Conservation (phyloP, 1,140 invertebrate species). For the Aleiodes sp. region DNA sequence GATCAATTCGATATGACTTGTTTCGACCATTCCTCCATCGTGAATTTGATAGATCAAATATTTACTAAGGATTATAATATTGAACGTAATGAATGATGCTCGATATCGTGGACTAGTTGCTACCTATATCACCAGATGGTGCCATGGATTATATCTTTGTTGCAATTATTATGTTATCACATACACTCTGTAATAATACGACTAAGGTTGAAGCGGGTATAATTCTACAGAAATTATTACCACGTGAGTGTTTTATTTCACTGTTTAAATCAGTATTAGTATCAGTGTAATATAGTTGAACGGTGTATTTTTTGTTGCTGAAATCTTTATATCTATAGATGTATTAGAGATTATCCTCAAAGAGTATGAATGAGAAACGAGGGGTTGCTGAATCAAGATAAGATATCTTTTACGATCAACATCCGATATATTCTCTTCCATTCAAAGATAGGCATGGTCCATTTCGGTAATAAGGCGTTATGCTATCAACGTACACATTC, state of each 20-base stretch:
- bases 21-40: too few relatives aligned
- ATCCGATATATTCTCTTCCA: constrained; percentile 11
- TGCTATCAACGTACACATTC: constrained; percentile 36
- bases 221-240: background rate
- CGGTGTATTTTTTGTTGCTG: background rate
- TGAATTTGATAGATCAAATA: too few relatives aligned
- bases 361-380: constrained; percentile 6
- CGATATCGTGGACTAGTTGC: too few relatives aligned
- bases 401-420: constrained; percentile 22
- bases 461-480: constrained; percentile 56
- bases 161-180: background rate
- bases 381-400: constrained; percentile 1
- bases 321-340: background rate
- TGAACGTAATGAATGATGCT: too few relatives aligned
- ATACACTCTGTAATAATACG: background rate
- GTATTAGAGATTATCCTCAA: background rate
- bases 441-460: constrained; percentile 35
- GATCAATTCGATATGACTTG: too few relatives aligned
- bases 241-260: background rate
- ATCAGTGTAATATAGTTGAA: background rate
- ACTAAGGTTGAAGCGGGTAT: background rate
- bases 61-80: too few relatives aligned
- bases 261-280: background rate
- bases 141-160: background rate
- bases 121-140: too few relatives aligned